Conservation (phyloP, 2,888 invertebrate genomes). For the Stegophylla sp. region DNA sequence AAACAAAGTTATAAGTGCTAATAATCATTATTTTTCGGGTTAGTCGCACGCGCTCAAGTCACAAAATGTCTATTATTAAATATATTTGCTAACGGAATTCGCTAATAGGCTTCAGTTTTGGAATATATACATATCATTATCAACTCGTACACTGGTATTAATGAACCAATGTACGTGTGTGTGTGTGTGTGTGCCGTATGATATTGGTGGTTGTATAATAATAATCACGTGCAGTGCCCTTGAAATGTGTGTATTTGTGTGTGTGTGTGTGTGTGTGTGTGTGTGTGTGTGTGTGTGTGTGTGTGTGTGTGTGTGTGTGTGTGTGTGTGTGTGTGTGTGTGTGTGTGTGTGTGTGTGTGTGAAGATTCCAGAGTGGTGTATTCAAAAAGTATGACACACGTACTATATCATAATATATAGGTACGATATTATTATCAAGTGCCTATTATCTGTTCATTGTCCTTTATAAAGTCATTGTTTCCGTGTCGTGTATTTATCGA, state of each 20-base stretch:
- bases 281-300: neutral
- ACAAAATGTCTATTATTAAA: too few relatives aligned
- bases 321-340: too few relatives aligned
- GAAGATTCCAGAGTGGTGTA: neutral
- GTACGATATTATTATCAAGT: neutral
- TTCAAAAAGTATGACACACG: conserved; percentile 4
- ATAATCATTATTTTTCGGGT: too few relatives aligned
- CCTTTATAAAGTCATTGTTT: conserved; percentile 29
- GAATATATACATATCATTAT: too few relatives aligned
- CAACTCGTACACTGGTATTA: too few relatives aligned
- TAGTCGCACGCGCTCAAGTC: too few relatives aligned
- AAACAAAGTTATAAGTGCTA: too few relatives aligned
- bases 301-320: neutral
- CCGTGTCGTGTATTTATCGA: conserved; percentile 10
- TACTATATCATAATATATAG: neutral
- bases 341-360: neutral
- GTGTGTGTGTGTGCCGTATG: neutral
- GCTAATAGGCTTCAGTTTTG: too few relatives aligned
- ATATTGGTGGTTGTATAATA: neutral
- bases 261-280: neutral
- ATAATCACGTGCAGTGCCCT: conserved; percentile 4
- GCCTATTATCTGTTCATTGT: conserved; percentile 28
- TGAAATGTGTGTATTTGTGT: conserved; percentile 2
- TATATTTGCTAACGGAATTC: too few relatives aligned
- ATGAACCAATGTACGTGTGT: too few relatives aligned